Evolutionary conservation across 2,797 vertebrate species (phyloP).

Genomic region (Fringilla coelebs): DNA sequence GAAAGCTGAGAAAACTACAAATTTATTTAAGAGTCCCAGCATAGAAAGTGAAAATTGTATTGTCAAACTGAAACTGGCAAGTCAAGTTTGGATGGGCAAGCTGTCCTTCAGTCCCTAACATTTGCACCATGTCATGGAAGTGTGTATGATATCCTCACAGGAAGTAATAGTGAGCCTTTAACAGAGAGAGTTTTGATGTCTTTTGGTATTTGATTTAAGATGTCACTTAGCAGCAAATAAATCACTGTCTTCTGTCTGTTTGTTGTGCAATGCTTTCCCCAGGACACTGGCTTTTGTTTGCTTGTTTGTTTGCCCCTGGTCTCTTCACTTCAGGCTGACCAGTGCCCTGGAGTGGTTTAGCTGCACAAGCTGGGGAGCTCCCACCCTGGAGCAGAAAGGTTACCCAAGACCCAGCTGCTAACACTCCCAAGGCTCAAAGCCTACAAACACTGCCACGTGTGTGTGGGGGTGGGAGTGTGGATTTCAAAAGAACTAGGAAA

Average conservation of each 20-base stretch:
- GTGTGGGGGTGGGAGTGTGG: neutral
- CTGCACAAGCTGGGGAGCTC: neutral
- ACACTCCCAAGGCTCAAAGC: slow-evolving; percentile 1
- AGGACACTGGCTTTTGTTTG: neutral
- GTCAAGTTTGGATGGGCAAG: neutral
- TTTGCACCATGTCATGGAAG: neutral
- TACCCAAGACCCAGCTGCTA: slow-evolving; percentile 4
- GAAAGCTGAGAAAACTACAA: neutral
- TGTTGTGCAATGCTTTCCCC: neutral
- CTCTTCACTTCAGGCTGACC: neutral
- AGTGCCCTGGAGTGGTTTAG: neutral
- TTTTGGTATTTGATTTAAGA: neutral
- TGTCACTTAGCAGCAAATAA: neutral
- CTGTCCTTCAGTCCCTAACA: neutral
- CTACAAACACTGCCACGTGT: slow-evolving; percentile 41
- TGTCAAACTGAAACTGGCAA: neutral
- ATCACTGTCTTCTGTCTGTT: neutral
- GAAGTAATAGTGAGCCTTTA: neutral
- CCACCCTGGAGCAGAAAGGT: neutral
- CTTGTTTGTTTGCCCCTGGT: neutral
- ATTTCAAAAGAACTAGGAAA: neutral
- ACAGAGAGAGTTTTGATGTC: neutral
- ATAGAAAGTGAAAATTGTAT: neutral
- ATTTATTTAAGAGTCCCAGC: neutral
- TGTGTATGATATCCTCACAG: neutral